Evolutionary conservation across 2,113 vertebrate species (phyloP).

Genomic region (Psettodes erumei): DNA sequence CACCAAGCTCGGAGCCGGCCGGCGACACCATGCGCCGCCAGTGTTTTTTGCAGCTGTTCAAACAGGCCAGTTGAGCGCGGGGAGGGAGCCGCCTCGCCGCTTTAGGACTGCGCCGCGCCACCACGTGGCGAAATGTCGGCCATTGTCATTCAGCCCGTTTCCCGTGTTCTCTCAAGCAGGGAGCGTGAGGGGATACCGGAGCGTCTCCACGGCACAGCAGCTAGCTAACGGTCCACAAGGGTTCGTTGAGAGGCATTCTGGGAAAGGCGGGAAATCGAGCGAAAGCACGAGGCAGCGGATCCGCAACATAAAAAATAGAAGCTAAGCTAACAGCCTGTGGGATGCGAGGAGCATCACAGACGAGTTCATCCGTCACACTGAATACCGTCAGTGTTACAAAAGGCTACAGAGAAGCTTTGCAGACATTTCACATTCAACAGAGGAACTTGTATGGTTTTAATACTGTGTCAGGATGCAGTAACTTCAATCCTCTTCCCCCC

Average conservation of each 20-base stretch:
- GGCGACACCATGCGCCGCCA: not conserved
- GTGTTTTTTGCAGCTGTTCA: conserved; percentile 41
- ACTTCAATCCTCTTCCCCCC: not conserved
- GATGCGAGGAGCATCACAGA: not conserved
- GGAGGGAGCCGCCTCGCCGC: not conserved
- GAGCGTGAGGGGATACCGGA: not conserved
- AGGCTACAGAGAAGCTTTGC: not conserved
- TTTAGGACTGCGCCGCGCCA: conserved; percentile 14
- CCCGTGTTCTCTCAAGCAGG: conserved; percentile 5
- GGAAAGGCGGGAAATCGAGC: not conserved
- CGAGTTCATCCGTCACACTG: not conserved
- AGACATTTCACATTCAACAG: not conserved
- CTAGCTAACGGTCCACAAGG: not conserved
- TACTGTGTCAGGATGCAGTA: not conserved
- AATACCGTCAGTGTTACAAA: not conserved
- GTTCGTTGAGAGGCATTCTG: conserved; percentile 1
- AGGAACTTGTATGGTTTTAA: conserved; percentile 6
- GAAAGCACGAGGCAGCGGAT: not conserved
- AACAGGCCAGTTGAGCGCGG: conserved; percentile 6
- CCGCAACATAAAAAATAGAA: not conserved
- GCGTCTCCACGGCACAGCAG: not conserved
- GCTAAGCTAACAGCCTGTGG: not conserved
- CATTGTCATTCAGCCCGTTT: not conserved
- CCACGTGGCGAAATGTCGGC: conserved; percentile 16
- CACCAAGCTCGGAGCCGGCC: not conserved